Evolutionary conservation across 2,113 vertebrate genomes (phyloP), one percentile per base, ranked within the genome.

Genomic region (Nesogale talazaci): DNA sequence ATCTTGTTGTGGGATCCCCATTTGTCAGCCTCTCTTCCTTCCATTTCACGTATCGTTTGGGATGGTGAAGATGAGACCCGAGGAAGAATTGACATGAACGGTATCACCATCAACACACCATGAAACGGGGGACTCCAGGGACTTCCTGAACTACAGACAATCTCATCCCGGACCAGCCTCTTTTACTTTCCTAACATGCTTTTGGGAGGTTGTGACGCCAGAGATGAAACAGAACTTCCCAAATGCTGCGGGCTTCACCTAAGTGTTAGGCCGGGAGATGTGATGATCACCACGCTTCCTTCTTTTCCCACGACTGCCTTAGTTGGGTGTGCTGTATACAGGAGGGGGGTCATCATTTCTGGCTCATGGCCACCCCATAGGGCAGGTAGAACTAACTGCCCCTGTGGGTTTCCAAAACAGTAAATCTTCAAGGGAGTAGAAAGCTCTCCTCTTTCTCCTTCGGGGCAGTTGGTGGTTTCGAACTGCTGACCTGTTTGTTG

Each of bases 231-330:
- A 29, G 46, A 56, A 57, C 36, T 91, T 92, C 80, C 70, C 92
- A 75, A 74, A 85, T 2, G 57, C 17, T 25, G 36, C 36, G 77
- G 82, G 82, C 59, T 88, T 94, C 80, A 85, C 86, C 75, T 74
- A 72, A 42, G 89, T 86, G n/a, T 70, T 59, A 15, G 15, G 3
- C 57, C 19, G 3, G 3, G 16, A 38, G 27, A 52, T 52, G 36
- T 36, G 15, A 23, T 6, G 14, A 23, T 78, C 75, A 59, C 29
- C 61, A 42, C 89, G 82, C 69, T 52, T 72, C 59, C 77, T 83
- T 78, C 88, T 72, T 84, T 40, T 8, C 6, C 80, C 61, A 31
- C 78, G 63, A 52, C 83, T 42, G 61, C 29, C 14, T 1, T 52
- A 9, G 10, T 12, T 52, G 5, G 46, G 10, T 11, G 46, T 52